Percentiles rank a stretch among this genome's conserved stretches.
Evolutionary conservation across 1,140 invertebrate genomes (phyloP).

Genomic region (Odontomachus brunneus): DNA sequence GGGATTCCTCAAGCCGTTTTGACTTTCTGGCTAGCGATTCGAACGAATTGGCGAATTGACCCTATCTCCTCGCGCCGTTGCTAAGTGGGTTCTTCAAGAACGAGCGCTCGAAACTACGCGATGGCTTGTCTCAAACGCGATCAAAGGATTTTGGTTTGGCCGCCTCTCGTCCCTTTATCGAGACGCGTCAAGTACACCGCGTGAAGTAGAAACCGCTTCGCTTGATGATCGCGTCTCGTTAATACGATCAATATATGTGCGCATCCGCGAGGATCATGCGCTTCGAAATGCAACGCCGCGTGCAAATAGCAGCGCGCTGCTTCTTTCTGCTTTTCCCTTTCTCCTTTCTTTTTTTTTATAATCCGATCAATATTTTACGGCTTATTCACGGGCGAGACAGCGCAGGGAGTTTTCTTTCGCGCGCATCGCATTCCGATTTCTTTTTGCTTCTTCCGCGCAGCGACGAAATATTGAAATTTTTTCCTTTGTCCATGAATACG

Average conservation of each 20-base stretch:
- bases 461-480: slow-evolving; percentile 12
- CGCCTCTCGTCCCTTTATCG: slow-evolving; percentile 56
- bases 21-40: slow-evolving; percentile 38
- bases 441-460: background rate
- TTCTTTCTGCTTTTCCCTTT: background rate
- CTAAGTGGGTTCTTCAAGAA: slow-evolving; percentile 54
- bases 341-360: background rate
- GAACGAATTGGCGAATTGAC: slow-evolving; percentile 31
- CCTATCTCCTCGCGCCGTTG: background rate
- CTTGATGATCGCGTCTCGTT: slow-evolving; percentile 31
- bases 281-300: slow-evolving; percentile 3
- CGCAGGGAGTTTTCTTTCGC: background rate
- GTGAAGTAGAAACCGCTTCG: slow-evolving; percentile 23
- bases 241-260: slow-evolving; percentile 30
- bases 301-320: background rate
- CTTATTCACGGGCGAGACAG: slow-evolving; percentile 2
- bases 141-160: slow-evolving; percentile 64
- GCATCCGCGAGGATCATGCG: slow-evolving; percentile 3
- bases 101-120: slow-evolving; percentile 58
- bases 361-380: slow-evolving; percentile 25
- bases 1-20: slow-evolving; percentile 44
- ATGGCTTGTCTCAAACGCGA: slow-evolving; percentile 51
- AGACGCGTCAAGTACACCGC: slow-evolving; percentile 25
- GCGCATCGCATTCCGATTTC: background rate
- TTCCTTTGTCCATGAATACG: background rate